phyloP scores from a whole-genome alignment of 1,140 invertebrate genomes.

The Alviniconcha marisindica region DNA sequence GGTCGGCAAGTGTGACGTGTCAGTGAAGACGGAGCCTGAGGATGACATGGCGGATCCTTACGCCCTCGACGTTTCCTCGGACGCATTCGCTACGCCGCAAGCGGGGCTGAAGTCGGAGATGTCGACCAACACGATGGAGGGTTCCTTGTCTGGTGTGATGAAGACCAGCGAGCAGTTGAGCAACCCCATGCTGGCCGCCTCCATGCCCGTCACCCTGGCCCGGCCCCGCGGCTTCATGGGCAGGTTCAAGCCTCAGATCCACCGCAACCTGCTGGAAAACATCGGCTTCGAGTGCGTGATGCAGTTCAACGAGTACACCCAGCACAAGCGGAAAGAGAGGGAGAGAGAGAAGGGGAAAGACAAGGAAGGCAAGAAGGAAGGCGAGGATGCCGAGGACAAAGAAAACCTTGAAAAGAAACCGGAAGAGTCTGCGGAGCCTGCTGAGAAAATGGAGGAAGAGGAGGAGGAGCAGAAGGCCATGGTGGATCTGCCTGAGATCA shows the following conservation, averaged over 20 bases:
- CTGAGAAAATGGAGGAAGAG: slow-evolving; percentile 53
- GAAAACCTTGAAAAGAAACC: slow-evolving; percentile 49
- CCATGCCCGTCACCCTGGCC: slow-evolving; percentile 41
- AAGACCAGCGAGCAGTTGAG: not conserved
- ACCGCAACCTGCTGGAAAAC: slow-evolving; percentile 92
- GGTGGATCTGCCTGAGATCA: slow-evolving; percentile 80
- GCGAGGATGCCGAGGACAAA: slow-evolving; percentile 45
- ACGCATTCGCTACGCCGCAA: not conserved
- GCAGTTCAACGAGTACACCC: slow-evolving; percentile 96
- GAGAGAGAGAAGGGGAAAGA: slow-evolving; percentile 57
- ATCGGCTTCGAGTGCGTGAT: slow-evolving; percentile 97
- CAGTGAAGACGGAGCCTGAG: not conserved
- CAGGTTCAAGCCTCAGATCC: slow-evolving; percentile 83
- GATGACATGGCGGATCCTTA: not conserved
- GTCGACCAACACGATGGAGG: slow-evolving; percentile 24
- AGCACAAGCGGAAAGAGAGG: slow-evolving; percentile 78
- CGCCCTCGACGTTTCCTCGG: not conserved
- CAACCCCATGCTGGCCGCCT: slow-evolving; percentile 36
- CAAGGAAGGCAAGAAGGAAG: slow-evolving; percentile 48
- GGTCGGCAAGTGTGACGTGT: too few relatives aligned
- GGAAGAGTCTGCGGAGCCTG: slow-evolving; percentile 18
- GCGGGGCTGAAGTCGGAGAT: slow-evolving; percentile 22
- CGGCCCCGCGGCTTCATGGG: slow-evolving; percentile 81
- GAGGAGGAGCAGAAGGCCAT: slow-evolving; percentile 52
- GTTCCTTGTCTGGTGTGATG: not conserved